Evolutionary conservation across 2,888 invertebrate genomes (phyloP).

Genomic region (Troides helena): DNA sequence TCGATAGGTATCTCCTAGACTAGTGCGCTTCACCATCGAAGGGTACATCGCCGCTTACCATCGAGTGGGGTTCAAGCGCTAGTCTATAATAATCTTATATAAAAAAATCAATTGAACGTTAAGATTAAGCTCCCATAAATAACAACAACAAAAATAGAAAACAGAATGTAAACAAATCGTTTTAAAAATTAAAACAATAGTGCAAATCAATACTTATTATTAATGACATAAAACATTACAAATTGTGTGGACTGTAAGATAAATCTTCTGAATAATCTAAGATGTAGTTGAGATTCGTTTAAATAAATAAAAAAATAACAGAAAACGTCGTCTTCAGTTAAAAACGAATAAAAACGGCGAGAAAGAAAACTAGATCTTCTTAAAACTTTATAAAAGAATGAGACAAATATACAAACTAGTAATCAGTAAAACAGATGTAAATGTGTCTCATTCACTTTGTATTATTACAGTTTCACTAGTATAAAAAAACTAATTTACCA

Average conservation of each 20-base stretch:
- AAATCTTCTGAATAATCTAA: constrained; percentile 11
- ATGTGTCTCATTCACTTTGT: constrained; percentile 23
- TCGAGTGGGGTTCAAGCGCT: no score
- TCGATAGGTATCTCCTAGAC: no score
- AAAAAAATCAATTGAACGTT: constrained; percentile 34
- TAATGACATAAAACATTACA: constrained; percentile 8
- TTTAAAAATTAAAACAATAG: constrained; percentile 14
- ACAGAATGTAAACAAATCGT: constrained; percentile 28
- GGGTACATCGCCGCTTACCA: no score
- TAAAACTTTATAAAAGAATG: constrained; percentile 3
- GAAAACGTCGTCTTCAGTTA: constrained; percentile 8
- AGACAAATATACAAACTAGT: not conserved
- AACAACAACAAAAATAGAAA: constrained; percentile 56
- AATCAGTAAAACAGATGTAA: constrained; percentile 7
- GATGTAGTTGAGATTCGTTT: constrained; percentile 11
- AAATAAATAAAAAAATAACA: constrained; percentile 1
- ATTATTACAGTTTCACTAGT: constrained; percentile 8
- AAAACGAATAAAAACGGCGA: not conserved
- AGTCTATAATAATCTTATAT: no score
- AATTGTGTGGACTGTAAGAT: constrained; percentile 8
- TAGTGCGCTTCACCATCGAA: no score
- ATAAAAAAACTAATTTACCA: constrained; percentile 29
- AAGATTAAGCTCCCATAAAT: constrained; percentile 51
- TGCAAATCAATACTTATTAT: constrained; percentile 15
- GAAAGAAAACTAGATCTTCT: constrained; percentile 22